Conservation (phyloP, 2,113 vertebrate genomes). For the Chiloscyllium plagiosum region DNA sequence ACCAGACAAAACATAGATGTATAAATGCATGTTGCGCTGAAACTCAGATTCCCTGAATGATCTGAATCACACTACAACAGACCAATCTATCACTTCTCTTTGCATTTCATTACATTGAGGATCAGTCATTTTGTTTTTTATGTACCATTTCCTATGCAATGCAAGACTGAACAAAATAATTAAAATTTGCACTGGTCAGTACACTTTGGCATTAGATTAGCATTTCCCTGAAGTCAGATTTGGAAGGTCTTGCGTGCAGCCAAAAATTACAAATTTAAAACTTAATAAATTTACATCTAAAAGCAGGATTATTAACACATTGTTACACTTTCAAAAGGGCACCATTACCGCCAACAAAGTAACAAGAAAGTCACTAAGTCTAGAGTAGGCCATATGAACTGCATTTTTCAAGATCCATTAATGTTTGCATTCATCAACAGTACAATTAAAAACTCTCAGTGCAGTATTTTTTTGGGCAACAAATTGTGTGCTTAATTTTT, state of each 20-base stretch:
- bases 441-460: background rate
- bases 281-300: background rate
- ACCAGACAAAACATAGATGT: background rate
- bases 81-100: background rate
- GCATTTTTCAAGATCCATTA: background rate
- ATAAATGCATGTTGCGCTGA: background rate
- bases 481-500: background rate
- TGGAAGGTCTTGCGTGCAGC: background rate
- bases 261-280: constrained; percentile 14
- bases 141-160: background rate
- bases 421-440: background rate
- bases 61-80: background rate
- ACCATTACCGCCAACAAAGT: background rate
- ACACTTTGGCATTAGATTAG: background rate
- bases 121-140: background rate
- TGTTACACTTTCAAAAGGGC: background rate
- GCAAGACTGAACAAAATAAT: background rate
- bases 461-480: background rate
- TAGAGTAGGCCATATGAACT: background rate
- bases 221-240: background rate
- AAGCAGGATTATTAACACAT: background rate
- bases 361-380: background rate
- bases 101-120: background rate
- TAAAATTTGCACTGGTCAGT: background rate
- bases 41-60: background rate